Conservation (phyloP, 2,113 vertebrate genomes). For the Crotalus horridus region DNA sequence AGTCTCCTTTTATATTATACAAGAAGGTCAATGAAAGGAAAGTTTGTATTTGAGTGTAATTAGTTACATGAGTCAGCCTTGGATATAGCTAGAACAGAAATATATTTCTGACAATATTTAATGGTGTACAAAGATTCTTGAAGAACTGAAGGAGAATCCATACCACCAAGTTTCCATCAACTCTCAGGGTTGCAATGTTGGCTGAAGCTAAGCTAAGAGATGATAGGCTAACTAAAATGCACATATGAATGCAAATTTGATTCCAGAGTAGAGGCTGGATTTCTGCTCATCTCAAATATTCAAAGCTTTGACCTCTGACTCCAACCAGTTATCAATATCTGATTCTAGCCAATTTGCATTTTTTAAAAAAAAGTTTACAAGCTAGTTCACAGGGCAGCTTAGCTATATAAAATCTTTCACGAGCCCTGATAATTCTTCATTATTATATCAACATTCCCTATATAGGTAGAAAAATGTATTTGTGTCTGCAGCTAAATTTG, state of each 20-base stretch:
- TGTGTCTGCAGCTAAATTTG: background rate
- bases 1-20: background rate
- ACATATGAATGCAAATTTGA: background rate
- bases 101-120: background rate
- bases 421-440: background rate
- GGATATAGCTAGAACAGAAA: background rate
- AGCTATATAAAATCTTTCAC: background rate
- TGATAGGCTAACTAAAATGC: background rate
- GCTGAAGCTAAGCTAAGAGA: background rate
- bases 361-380: background rate
- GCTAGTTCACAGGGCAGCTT: background rate
- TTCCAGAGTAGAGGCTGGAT: background rate
- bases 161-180: background rate
- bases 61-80: background rate
- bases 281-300: background rate
- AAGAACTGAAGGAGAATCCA: background rate
- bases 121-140: background rate
- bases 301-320: background rate
- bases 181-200: background rate
- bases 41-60: constrained; percentile 2
- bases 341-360: background rate
- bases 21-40: constrained; percentile 1
- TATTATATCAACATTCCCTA: background rate
- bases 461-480: background rate
- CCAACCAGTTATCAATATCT: background rate